Conservation (phyloP, 1,140 invertebrate species). For the Pseudomyrmex concolor region DNA sequence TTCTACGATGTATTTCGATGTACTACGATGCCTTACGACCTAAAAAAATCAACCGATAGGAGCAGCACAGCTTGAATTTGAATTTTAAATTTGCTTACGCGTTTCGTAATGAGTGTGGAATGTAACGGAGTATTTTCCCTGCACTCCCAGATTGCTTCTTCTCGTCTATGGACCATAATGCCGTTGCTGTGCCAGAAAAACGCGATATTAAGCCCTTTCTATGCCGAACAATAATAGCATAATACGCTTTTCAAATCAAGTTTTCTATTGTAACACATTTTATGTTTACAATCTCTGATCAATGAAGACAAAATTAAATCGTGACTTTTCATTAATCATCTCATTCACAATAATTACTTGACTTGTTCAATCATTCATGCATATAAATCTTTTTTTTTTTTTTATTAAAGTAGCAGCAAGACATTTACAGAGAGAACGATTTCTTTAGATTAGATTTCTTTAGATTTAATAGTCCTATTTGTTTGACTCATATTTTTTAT, state of each 20-base stretch:
- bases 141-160: slow-evolving; percentile 52
- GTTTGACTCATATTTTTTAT: too few relatives aligned
- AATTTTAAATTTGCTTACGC: slow-evolving; percentile 79
- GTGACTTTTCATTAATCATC: neutral
- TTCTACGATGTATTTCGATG: slow-evolving; percentile 12
- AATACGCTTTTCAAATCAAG: neutral
- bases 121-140: slow-evolving; percentile 77
- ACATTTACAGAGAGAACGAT: too few relatives aligned
- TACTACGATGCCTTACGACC: slow-evolving; percentile 51
- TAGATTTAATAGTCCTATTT: too few relatives aligned
- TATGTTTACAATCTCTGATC: neutral
- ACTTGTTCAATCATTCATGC: neutral
- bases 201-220: slow-evolving; percentile 59
- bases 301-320: neutral
- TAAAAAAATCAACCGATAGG: slow-evolving; percentile 67
- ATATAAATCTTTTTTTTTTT: neutral
- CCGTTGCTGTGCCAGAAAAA: slow-evolving; percentile 69
- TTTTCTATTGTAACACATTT: slow-evolving; percentile 14
- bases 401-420: too few relatives aligned
- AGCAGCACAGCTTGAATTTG: slow-evolving; percentile 68
- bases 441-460: too few relatives aligned
- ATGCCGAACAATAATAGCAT: neutral
- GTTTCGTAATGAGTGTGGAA: slow-evolving; percentile 77
- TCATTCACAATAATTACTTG: neutral
- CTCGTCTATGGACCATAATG: slow-evolving; percentile 61